Evolutionary conservation across 2,113 vertebrate genomes (phyloP), one percentile per base, ranked within the genome.

Genomic region (Hemichromis elongatus): DNA sequence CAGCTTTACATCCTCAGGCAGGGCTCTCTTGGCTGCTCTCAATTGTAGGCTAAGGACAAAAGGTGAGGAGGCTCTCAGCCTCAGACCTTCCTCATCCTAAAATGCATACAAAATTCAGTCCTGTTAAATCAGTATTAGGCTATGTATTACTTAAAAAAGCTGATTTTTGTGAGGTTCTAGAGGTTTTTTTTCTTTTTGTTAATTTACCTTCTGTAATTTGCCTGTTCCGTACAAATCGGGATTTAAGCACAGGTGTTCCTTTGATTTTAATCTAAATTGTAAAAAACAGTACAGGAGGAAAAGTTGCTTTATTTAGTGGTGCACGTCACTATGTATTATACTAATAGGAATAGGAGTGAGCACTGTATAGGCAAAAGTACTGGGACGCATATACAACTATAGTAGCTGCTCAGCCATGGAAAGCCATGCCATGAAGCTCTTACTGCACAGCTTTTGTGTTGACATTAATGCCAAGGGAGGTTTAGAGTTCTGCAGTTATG

Each of bases 1-100:
- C 66, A 81, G 79, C 80, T 86, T 16, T 10, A 86, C 75, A 77
- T 88, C 91, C 82, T 91, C 83, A 80, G 90, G 86, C 83, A 52
- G 30, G 35, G 30, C 30, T 88, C 55, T 68, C 24, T 89, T 85
- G 68, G 86, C 89, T 85, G 79, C 84, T 81, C 13, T 52, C 42
- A 50, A 4, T 81, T 87, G 79, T 63, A 66, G 68, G 81, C 24
- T 77, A 37, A 88, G 81, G 83, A 78, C 82, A 86, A 87, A 86
- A 85, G 84, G 83, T 88, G 77, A 88, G 52, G 10, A 1, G 63
- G 73, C 19, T 86, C 87, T 86, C 10, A 19, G 10, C 16, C 6
- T 66, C 21, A 75, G 86, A 84, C 66, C 80, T 70, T 82, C 45
- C 53, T 9, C 68, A 86, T 66, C 66, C 16, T 79, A 33, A 33